Base-by-base conservation (phyloP, 2,888 invertebrate species). In the Yponomeuta plumbellus region DNA sequence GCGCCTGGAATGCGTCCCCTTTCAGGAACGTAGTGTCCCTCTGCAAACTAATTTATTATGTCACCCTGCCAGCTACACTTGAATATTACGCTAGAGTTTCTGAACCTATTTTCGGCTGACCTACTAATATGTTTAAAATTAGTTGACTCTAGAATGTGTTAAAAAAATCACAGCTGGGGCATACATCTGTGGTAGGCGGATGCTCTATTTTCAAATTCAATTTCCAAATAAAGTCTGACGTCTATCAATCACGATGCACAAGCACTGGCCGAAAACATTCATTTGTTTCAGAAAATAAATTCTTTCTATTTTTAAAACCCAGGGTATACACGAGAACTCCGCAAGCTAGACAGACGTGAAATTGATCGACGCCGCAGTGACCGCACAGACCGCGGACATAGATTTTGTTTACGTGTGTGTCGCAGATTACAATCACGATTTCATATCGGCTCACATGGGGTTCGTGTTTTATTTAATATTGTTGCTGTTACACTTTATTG, bases 311-410 rank as follows among this genome's bases (percentile, higher is more conserved):
- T 52, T 52, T 17, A 52, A 52, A 52, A 52, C 17, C 17, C 8
- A 13, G 22, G 22, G 22, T 20, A 58, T 11, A 58, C 58, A 58
- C 58, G 58, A 20, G 11, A 11, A 11, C 20, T 11, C 56, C 17
- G 17, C 20, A 5, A 17, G 20, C 20, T 23, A 23, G 61, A 20
- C 21, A 17, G 21, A 61, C 23, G n/a, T 61, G 61, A n/a, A 61
- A 61, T 61, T 61, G 61, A 26, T 61, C 34, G 61, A 61, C 26
- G 22, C 61, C 61, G 61, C 61, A 61, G 26, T 11, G 23, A 61
- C 61, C 61, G 61, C 61, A 20, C 20, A 6, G 21, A 58, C 58
- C 34, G 61, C 61, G 10, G 34, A 61, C 34, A 61, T n/a, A 61
- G 61, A 61, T 61, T 61, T 34, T 11, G 58, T 58, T 58, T 61